A percentile compares a stretch with the other conserved stretches of the same genome.
Evolutionary conservation across 2,113 vertebrate genomes (phyloP).

Genomic region (Leptocoma aspasia): DNA sequence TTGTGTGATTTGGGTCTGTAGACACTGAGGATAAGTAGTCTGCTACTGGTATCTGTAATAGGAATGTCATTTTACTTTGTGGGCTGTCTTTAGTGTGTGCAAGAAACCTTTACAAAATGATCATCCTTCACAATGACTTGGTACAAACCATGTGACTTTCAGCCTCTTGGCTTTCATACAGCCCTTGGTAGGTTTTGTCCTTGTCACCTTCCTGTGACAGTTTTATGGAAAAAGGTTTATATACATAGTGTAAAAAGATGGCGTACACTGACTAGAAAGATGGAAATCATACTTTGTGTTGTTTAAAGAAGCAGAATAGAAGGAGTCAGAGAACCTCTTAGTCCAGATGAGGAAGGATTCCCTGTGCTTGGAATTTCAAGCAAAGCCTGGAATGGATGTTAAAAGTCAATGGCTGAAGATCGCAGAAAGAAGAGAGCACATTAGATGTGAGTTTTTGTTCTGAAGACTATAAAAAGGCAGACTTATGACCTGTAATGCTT

Average conservation of each 20-base stretch:
- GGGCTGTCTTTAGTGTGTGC: not conserved
- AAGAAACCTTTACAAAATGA: not conserved
- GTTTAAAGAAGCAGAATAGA: not conserved
- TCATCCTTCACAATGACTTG: not conserved
- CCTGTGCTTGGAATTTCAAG: not conserved
- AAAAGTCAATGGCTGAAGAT: not conserved
- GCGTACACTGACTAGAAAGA: not conserved
- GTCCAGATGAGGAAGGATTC: not conserved
- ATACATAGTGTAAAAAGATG: not conserved
- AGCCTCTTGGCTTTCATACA: not conserved
- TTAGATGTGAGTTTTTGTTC: not conserved
- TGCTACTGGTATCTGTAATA: not conserved
- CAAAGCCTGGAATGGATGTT: not conserved
- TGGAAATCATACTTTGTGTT: not conserved
- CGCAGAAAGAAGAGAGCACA: not conserved
- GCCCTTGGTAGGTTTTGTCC: not conserved
- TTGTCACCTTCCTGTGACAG: not conserved
- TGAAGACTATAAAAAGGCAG: not conserved
- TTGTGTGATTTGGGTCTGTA: not conserved
- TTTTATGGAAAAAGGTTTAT: not conserved
- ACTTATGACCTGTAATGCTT: not conserved
- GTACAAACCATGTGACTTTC: not conserved
- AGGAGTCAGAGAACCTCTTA: not conserved
- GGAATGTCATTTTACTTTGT: not conserved
- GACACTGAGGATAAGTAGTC: not conserved